Conservation (phyloP, 2,113 vertebrate genomes). For the Crocuta crocuta region DNA sequence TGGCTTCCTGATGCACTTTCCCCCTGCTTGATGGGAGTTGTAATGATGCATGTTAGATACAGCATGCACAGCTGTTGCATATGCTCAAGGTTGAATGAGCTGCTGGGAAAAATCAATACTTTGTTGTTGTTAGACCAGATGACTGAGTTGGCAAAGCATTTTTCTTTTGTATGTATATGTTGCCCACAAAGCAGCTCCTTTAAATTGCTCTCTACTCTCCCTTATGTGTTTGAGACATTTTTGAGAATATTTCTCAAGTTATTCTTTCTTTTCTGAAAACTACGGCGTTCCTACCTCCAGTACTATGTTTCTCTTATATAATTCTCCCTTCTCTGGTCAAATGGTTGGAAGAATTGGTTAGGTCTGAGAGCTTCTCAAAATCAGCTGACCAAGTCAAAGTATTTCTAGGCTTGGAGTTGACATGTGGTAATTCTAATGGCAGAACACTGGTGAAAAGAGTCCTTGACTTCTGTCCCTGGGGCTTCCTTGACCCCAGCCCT, state of each 20-base stretch:
- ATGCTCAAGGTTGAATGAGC: background rate
- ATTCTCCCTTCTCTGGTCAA: background rate
- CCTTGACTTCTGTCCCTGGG: no score
- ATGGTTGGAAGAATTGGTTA: background rate
- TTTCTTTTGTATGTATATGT: background rate
- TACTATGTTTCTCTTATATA: background rate
- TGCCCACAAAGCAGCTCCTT: background rate
- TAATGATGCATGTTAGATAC: background rate
- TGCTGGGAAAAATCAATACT: background rate
- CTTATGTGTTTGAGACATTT: background rate
- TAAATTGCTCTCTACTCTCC: background rate
- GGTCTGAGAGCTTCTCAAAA: background rate
- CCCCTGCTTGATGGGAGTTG: background rate
- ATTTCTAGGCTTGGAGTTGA: background rate
- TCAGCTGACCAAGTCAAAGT: background rate
- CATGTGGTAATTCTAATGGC: background rate
- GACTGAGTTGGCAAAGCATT: background rate
- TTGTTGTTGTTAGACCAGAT: background rate
- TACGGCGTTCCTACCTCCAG: accelerated
- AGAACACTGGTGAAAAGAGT: background rate
- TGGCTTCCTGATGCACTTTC: background rate
- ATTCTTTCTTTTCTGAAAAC: background rate
- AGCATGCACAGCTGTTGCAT: background rate
- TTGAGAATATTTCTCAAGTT: background rate
- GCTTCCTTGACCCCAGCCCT: background rate